Base-by-base conservation (phyloP, 2,113 vertebrate genomes). In the Coturnix japonica region DNA sequence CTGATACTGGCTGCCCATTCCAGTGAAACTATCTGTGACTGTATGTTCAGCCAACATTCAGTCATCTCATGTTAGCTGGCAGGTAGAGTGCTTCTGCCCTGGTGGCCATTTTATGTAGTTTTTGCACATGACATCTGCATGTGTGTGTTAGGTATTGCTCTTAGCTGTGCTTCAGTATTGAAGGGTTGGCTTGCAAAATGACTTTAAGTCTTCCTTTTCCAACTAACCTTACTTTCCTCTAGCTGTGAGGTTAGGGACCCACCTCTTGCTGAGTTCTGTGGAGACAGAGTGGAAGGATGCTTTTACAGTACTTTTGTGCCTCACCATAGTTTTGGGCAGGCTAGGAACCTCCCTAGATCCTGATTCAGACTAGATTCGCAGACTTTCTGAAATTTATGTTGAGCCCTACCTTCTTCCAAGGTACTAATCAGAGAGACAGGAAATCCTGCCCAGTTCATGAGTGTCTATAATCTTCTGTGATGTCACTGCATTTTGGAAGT, bases 91-190 rank as follows among this genome's bases (percentile, higher is more conserved):
- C 53, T 46, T 37, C 60, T 79, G 53, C 25, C 8, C 74, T 22
- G 53, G 39, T 74, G 71, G 44, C 54, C 8, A 1, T 66, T 81
- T 49, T 13, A 12, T 49, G 13, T 2, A 2, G 22, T 4, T 56
- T 59, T 21, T 41, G 6, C 46, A 12, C 0, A 0, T 85, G 85
- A 67, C 59, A 47, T 73, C 56, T 64, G 69, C 18, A 5, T 15
- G 2, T 0, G 0, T 51, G 39, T 39, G 46, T 39, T 47, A 37
- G 63, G 12, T 23, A 13, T 25, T 59, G 46, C 30, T 2, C 63
- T 54, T 0, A 0, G 30, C 78, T 47, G 57, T 11, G 10, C 18
- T 35, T 78, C 25, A 11, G 39, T 30, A 11, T 67, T 65, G 2
- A 4, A 35, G 53, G 9, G 1, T 25, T 92, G 84, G 31, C 51